These are phyloP conservation scores for Diglossa cyanea DNA, from an alignment of 2,797 vertebrate genomes.

Conservation along the genomic window DNA sequence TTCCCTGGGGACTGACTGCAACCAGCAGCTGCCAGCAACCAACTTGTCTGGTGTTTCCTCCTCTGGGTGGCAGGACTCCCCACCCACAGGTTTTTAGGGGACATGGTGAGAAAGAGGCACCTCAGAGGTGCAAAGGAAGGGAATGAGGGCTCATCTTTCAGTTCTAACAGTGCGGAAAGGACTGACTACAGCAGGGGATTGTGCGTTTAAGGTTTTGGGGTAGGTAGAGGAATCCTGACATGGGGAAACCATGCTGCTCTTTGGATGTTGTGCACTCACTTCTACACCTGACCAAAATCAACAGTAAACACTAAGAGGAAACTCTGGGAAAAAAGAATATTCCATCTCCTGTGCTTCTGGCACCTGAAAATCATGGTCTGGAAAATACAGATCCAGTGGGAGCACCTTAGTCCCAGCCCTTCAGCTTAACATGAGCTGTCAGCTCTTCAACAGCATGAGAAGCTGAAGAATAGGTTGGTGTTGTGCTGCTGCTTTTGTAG, in stretches of 20 bases:
- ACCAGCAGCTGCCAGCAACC: not conserved
- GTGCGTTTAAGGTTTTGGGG: not conserved
- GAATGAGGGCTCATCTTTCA: not conserved
- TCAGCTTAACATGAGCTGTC: not conserved
- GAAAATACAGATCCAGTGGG: not conserved
- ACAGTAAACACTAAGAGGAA: not conserved
- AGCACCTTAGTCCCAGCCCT: not conserved
- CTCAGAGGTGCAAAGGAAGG: not conserved
- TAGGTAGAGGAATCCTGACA: not conserved
- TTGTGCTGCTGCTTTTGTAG: not conserved
- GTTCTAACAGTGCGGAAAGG: not conserved
- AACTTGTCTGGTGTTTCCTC: not conserved
- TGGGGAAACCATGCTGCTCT: not conserved
- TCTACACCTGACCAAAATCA: not conserved
- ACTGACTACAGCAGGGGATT: not conserved
- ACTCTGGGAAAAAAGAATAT: not conserved
- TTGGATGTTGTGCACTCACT: rapidly evolving
- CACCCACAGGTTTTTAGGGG: not conserved
- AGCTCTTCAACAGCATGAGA: not conserved
- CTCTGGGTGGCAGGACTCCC: not conserved
- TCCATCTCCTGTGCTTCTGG: not conserved
- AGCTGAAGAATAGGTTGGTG: not conserved
- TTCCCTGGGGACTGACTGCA: not conserved
- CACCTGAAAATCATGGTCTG: not conserved
- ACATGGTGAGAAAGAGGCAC: not conserved